A percentile compares a stretch with the other conserved stretches of the same genome.
Conservation (phyloP, 2,888 invertebrate species). For the Eilema sororculum region DNA sequence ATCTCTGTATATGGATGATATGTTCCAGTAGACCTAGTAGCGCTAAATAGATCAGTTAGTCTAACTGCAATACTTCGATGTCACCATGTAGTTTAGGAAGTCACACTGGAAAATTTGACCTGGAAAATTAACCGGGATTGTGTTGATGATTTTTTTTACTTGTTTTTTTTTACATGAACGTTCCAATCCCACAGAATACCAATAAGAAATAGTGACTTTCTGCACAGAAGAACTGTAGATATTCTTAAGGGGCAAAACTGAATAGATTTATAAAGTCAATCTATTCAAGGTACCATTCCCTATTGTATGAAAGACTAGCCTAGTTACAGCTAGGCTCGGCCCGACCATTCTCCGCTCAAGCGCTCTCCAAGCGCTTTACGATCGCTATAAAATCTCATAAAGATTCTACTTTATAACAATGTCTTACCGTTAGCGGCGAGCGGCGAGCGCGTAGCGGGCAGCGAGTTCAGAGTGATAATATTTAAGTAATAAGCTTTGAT, state of each 20-base stretch:
- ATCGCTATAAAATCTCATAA: slow-evolving; percentile 38
- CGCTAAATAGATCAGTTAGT: too few species aligned
- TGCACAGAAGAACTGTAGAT: background rate
- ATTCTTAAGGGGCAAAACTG: background rate
- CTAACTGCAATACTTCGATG: too few species aligned
- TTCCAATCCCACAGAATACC: too few species aligned
- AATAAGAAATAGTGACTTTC: background rate
- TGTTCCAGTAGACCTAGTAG: too few species aligned
- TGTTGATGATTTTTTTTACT: too few species aligned
- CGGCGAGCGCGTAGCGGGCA: background rate
- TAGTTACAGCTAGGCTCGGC: slow-evolving; percentile 7
- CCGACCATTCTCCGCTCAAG: slow-evolving; percentile 8
- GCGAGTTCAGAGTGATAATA: background rate
- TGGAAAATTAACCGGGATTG: too few species aligned
- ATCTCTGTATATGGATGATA: too few species aligned
- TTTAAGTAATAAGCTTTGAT: too few species aligned
- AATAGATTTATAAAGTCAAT: slow-evolving; percentile 14
- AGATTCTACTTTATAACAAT: background rate
- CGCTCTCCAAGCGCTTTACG: slow-evolving; percentile 30
- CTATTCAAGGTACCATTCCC: background rate
- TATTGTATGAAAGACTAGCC: slow-evolving; percentile 15
- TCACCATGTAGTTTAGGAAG: too few species aligned
- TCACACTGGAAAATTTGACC: too few species aligned
- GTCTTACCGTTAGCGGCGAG: background rate
- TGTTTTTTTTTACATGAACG: too few species aligned